Base-by-base conservation (phyloP, 2,888 invertebrate genomes). In the Parochlus steinenii region DNA sequence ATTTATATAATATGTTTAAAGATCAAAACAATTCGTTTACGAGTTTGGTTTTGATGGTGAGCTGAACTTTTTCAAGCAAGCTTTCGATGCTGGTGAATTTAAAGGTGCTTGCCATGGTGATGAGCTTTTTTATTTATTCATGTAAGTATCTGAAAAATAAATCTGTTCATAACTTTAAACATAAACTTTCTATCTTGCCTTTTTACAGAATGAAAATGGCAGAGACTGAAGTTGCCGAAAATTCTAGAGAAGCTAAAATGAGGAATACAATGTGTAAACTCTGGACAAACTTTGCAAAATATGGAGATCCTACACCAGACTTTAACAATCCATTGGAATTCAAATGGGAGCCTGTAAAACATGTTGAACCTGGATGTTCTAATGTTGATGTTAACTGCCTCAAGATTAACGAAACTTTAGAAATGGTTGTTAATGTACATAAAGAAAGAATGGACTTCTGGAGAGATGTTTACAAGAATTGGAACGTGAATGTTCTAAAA, bases 201-300 rank as follows among this genome's bases (percentile, higher is more conserved):
- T n/a, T n/a, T n/a, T n/a, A n/a, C n/a, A n/a, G n/a, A n/a, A n/a
- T n/a, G n/a, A 20, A 37, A 14, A 34, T 28, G 7, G 39, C 10
- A 11, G 31, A 37, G 1, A 22, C 44, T 2, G 5, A 39, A 3
- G 33, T 42, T 8, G 39, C 48, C 1, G 48, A 55, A 39, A 41
- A 47, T 36, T 36, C 47, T 5, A 40, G 46, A 1, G 48, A 54
- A 39, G 43, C 42, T 22, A 38, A 41, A 14, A 55, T 67, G 6
- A 53, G 62, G 5, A 51, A 61, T 14, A 55, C 58, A 18, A 52
- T 72, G 46, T 56, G 63, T 10, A 49, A 56, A 14, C 52, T 72
- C 53, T 72, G 74, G 72, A 64, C 70, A 0, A 71, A 74, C 45
- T 75, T 75, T 49, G 74, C 72, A 0, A 67, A 64, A 46, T 53